phyloP scores from a whole-genome alignment of 1,140 invertebrate genomes.

The Magallana gigas region DNA sequence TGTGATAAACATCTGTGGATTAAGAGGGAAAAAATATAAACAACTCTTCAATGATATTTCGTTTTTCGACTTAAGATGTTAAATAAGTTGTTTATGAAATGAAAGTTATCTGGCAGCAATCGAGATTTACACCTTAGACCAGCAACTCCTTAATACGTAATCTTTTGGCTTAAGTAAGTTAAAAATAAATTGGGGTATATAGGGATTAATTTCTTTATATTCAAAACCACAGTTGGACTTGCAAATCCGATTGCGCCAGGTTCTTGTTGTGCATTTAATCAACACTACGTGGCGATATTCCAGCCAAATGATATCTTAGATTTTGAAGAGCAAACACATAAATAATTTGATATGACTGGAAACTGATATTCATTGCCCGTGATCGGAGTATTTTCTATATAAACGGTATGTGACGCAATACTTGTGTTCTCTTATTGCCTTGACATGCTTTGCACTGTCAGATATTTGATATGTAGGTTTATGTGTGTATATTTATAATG shows the following conservation, averaged over 20 bases:
- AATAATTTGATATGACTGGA: neutral
- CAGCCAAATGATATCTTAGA: neutral
- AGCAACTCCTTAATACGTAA: neutral
- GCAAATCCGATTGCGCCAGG: neutral
- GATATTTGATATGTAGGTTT: conserved; percentile 5
- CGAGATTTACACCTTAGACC: neutral
- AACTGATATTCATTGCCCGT: neutral
- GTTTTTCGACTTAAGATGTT: neutral
- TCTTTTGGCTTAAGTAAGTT: conserved; percentile 8
- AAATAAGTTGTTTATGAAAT: conserved; percentile 15
- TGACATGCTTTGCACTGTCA: neutral
- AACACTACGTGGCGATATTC: neutral
- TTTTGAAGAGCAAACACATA: neutral
- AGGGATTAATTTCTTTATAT: neutral
- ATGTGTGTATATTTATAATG: neutral
- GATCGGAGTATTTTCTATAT: neutral
- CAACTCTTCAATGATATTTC: neutral
- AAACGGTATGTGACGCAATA: conserved; percentile 19
- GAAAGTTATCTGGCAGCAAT: neutral
- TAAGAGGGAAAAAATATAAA: neutral
- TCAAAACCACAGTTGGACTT: conserved; percentile 27
- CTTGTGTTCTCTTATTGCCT: neutral
- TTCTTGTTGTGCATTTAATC: neutral
- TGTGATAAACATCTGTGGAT: neutral
- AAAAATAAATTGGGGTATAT: conserved; percentile 30